Conservation (phyloP, 2,888 invertebrate species). For the Strigamia transsilvanica region DNA sequence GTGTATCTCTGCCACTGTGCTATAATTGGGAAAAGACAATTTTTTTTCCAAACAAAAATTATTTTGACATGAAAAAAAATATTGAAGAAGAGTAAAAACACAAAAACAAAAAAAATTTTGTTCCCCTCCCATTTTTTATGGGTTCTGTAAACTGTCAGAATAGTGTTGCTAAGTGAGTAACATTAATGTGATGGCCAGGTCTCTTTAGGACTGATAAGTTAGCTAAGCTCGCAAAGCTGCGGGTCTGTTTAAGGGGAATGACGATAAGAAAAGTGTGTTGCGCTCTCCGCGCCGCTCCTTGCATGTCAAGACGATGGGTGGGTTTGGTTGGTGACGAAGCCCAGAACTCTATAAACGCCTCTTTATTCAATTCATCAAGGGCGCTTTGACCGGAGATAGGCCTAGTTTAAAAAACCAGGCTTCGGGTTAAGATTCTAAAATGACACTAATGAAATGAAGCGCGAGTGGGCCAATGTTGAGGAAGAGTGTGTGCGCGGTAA, state of each 20-base stretch:
- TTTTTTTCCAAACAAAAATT: neutral
- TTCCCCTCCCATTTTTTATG: neutral
- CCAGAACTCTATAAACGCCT: neutral
- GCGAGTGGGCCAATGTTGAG: no score
- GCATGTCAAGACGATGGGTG: slow-evolving; percentile 37
- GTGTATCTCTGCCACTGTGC: neutral
- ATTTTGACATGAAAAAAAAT: neutral
- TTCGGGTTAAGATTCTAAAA: no score
- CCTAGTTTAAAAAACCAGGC: neutral
- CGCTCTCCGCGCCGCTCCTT: neutral
- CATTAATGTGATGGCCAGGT: slow-evolving; percentile 11
- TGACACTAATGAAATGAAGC: no score
- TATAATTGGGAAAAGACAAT: slow-evolving; percentile 14
- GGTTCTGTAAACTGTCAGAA: slow-evolving; percentile 21
- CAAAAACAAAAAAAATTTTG: neutral
- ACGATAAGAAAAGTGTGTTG: slow-evolving; percentile 25
- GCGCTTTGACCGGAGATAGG: slow-evolving; percentile 9
- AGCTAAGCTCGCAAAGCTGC: neutral
- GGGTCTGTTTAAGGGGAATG: neutral
- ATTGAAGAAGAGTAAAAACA: neutral
- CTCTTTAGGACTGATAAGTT: slow-evolving; percentile 17
- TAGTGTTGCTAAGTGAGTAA: slow-evolving; percentile 35
- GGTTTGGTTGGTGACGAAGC: neutral
- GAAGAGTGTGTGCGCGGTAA: neutral
- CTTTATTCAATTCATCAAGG: neutral